Conservation (phyloP, 2,888 invertebrate genomes). For the Erebia aethiops region DNA sequence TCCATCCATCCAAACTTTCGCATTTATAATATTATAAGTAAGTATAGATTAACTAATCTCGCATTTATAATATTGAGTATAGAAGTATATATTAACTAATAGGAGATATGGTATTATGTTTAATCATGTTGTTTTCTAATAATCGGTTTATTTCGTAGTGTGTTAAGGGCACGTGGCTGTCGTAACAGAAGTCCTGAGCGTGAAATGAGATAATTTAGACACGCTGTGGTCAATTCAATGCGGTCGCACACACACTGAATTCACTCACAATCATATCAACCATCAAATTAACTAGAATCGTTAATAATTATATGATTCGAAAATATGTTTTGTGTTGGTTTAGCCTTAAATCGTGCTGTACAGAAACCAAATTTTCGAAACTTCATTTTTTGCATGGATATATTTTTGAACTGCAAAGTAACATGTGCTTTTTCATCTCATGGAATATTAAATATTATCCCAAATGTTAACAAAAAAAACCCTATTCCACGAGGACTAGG, state of each 20-base stretch:
- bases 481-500: no score
- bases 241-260: not conserved
- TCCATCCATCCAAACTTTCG: no score
- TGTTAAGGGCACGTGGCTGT: constrained; percentile 15
- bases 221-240: constrained; percentile 1
- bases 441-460: no score
- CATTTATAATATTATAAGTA: no score
- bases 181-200: constrained; percentile 6
- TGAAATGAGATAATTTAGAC: constrained; percentile 15
- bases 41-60: not conserved
- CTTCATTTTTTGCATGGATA: not conserved
- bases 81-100: not conserved
- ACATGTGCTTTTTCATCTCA: no score
- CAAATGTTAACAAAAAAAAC: no score
- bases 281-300: no score
- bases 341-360: not conserved
- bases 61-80: no score
- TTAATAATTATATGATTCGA: no score
- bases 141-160: not conserved
- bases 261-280: not conserved
- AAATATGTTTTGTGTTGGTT: not conserved
- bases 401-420: not conserved
- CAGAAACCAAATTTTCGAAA: not conserved
- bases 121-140: not conserved
- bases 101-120: not conserved